Evolutionary conservation across 2,888 invertebrate genomes (phyloP).

Genomic region (Therioaphis trifolii): DNA sequence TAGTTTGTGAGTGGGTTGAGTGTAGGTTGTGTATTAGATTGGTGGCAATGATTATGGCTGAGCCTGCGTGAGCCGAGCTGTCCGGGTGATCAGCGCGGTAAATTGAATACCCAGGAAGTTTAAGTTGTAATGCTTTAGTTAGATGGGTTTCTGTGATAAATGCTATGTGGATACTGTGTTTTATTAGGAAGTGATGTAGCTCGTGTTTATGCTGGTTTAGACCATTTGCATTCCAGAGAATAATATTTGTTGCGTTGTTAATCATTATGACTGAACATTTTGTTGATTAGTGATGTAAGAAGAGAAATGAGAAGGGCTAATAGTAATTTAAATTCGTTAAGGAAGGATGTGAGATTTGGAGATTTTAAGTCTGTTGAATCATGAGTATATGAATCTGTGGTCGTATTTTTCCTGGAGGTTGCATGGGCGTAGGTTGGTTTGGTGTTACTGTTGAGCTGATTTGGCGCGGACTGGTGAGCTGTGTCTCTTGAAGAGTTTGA

Average conservation of each 20-base stretch:
- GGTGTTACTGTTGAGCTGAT: not conserved
- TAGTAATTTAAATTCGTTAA: conserved; percentile 2
- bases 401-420: not conserved
- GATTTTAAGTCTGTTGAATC: not conserved
- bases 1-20: too few species aligned
- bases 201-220: too few species aligned
- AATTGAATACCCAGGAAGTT: too few species aligned
- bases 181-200: too few species aligned
- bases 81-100: too few species aligned
- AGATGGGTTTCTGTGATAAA: too few species aligned
- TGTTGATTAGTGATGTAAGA: conserved; percentile 14
- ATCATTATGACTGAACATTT: conserved; percentile 3
- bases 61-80: too few species aligned
- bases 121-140: too few species aligned
- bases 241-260: conserved; percentile 24
- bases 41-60: too few species aligned
- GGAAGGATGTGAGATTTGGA: not conserved
- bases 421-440: conserved; percentile 3
- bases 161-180: too few species aligned
- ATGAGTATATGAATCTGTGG: not conserved
- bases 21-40: too few species aligned
- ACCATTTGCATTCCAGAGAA: too few species aligned
- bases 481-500: not conserved
- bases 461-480: not conserved
- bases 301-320: conserved; percentile 7